phyloP scores from a whole-genome alignment of 2,888 invertebrate genomes.

The Meganola albula region DNA sequence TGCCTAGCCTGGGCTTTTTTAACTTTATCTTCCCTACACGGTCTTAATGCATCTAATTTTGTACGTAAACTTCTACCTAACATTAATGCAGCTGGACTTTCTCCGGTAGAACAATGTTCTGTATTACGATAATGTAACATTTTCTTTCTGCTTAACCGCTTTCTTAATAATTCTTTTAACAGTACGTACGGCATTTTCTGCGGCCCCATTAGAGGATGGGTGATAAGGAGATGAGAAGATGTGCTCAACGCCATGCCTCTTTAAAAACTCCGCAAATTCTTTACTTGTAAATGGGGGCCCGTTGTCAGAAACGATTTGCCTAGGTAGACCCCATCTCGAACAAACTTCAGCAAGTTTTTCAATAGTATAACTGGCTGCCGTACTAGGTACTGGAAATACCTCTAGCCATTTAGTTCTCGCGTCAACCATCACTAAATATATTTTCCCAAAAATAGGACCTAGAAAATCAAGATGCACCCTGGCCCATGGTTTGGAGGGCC shows the following conservation, averaged over 20 bases:
- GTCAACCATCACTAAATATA: constrained; percentile 17
- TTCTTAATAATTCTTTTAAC: constrained; percentile 18
- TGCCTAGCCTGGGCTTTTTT: neutral
- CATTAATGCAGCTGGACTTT: neutral
- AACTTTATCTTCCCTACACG: neutral
- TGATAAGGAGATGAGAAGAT: neutral
- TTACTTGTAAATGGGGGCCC: neutral
- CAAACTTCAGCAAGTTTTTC: neutral
- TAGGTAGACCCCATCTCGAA: constrained; percentile 1
- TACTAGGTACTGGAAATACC: constrained; percentile 3
- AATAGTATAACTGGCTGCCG: neutral
- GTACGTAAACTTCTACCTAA: neutral
- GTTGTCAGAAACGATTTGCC: neutral
- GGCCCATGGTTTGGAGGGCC: constrained; percentile 11
- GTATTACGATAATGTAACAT: constrained; percentile 1
- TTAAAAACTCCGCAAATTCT: neutral
- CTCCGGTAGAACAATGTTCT: neutral
- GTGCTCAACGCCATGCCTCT: neutral
- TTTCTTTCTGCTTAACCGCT: constrained; percentile 6
- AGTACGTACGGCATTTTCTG: constrained; percentile 18
- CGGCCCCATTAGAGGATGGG: constrained; percentile 4
- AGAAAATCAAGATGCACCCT: constrained; percentile 18
- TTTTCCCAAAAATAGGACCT: constrained; percentile 11
- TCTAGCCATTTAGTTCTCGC: constrained; percentile 17
- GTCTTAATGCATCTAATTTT: neutral